A percentile compares a stretch with the other conserved stretches of the same genome.
Evolutionary conservation across 2,888 invertebrate species (phyloP).

Genomic region (Sepiola atlantica): DNA sequence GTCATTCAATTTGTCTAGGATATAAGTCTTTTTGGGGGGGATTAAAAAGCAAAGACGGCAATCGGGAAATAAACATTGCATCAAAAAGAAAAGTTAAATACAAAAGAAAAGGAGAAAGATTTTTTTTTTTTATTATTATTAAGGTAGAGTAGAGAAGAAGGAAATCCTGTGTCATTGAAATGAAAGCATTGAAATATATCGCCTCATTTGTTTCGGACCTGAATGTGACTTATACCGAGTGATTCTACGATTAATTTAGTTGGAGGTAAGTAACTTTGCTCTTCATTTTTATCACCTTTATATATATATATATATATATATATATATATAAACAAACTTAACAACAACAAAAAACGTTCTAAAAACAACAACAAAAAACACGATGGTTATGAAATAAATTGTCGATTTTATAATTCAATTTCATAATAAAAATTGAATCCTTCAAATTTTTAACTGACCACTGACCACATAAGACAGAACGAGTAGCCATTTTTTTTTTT

Average conservation of each 20-base stretch:
- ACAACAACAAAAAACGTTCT: not conserved
- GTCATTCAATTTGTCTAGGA: not conserved
- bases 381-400: too few species aligned
- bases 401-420: too few species aligned
- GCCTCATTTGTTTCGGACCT: conserved; percentile 5
- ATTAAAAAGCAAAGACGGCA: not conserved
- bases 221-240: not conserved
- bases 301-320: not conserved
- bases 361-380: too few species aligned
- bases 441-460: too few species aligned
- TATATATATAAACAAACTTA: too few species aligned
- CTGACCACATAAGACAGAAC: not conserved
- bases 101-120: not conserved
- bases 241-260: not conserved
- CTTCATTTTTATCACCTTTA: not conserved
- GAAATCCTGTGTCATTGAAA: not conserved
- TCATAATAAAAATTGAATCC: too few species aligned
- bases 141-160: not conserved
- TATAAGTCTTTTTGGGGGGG: not conserved
- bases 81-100: not conserved
- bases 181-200: not conserved
- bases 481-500: too few species aligned
- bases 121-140: too few species aligned
- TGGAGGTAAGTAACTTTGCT: not conserved
- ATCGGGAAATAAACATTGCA: not conserved